Conservation (phyloP, 1,140 invertebrate genomes). For the Temnothorax nylanderi region DNA sequence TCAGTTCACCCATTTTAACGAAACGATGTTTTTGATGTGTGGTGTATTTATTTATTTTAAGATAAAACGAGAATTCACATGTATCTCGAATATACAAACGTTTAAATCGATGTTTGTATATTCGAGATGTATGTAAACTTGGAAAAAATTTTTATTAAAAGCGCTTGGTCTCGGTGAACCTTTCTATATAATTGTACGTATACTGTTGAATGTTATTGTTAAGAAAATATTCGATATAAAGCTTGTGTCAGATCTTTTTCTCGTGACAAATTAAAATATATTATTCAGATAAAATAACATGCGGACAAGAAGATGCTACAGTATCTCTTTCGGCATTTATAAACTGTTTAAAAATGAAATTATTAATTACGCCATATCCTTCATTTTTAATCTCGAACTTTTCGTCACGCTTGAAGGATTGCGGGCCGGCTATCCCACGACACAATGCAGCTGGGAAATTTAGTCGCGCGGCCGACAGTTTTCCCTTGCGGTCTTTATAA, state of each 20-base stretch:
- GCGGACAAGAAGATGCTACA: neutral
- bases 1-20: neutral
- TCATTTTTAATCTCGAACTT: constrained; percentile 26
- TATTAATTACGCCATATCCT: neutral
- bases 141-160: neutral
- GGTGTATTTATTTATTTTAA: neutral
- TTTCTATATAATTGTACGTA: neutral
- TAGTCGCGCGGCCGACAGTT: constrained; percentile 25
- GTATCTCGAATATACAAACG: neutral
- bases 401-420: constrained; percentile 25
- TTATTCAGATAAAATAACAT: neutral
- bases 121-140: neutral
- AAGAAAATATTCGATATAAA: neutral
- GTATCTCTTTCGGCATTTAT: neutral
- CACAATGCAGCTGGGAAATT: constrained; percentile 32
- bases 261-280: neutral
- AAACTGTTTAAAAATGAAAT: neutral
- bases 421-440: constrained; percentile 5
- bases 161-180: too few relatives aligned
- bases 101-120: neutral
- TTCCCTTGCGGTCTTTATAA: constrained; percentile 40
- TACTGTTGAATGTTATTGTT: neutral
- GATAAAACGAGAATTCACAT: neutral
- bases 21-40: neutral
- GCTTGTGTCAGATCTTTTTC: neutral